These are phyloP conservation scores for Tridacna crocea DNA, from an alignment of 2,888 invertebrate species.

Conservation along the genomic window DNA sequence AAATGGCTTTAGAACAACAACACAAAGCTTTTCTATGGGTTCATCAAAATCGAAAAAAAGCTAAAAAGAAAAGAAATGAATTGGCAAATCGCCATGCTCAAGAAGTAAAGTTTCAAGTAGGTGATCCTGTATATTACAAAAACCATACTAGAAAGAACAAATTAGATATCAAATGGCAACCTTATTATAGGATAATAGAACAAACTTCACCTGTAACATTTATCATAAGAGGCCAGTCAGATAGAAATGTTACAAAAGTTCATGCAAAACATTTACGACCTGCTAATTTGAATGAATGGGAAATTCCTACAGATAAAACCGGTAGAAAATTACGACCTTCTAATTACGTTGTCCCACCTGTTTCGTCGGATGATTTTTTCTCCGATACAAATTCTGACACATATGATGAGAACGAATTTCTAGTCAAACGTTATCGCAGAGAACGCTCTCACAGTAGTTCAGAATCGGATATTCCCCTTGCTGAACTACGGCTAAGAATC, in stretches of 20 bases:
- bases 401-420: neutral
- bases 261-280: conserved; percentile 37
- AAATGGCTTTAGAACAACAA: conserved; percentile 57
- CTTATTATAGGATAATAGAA: conserved; percentile 46
- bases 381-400: neutral
- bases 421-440: too few relatives aligned
- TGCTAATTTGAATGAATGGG: conserved; percentile 39
- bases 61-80: conserved; percentile 38
- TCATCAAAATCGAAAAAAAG: conserved; percentile 29
- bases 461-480: neutral
- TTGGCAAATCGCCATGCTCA: conserved; percentile 41
- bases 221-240: conserved; percentile 38
- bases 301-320: neutral
- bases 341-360: conserved; percentile 7
- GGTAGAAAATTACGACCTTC: neutral
- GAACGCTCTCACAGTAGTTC: neutral
- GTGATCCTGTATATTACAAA: conserved; percentile 48
- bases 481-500: neutral
- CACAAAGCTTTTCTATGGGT: conserved; percentile 47
- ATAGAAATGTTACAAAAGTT: conserved; percentile 20
- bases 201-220: conserved; percentile 37
- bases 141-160: too few relatives aligned
- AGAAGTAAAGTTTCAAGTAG: conserved; percentile 37
- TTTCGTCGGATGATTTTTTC: neutral
- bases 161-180: conserved; percentile 47